Evolutionary conservation across 1,140 invertebrate genomes (phyloP).

Genomic region (Gryllus bimaculatus): DNA sequence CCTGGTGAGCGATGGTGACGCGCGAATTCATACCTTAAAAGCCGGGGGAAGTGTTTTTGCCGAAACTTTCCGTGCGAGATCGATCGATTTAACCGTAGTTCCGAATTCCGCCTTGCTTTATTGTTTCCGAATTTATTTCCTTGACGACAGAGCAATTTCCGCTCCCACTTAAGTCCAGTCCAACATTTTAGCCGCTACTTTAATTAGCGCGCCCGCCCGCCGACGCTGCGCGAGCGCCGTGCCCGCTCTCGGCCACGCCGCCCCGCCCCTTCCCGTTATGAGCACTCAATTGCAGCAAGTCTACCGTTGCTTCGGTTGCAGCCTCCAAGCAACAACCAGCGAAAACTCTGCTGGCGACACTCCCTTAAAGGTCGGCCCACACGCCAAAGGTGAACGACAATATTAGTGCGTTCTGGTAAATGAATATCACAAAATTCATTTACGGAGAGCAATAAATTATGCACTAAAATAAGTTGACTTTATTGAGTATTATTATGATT

Average conservation of each 20-base stretch:
- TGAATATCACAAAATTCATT: no score
- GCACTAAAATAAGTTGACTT: no score
- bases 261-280: neutral
- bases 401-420: no score
- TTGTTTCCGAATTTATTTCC: neutral
- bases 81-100: neutral
- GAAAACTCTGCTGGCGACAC: no score
- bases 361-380: no score
- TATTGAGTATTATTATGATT: no score
- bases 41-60: neutral
- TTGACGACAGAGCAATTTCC: conserved; percentile 3
- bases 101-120: neutral
- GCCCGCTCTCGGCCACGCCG: neutral
- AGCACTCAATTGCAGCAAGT: neutral
- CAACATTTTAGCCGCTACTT: neutral
- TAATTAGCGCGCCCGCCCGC: neutral
- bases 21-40: neutral
- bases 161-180: neutral
- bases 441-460: no score
- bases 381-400: no score
- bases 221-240: neutral
- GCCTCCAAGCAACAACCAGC: no score
- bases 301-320: no score
- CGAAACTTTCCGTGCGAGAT: neutral
- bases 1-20: neutral